Conservation (phyloP, 2,888 invertebrate genomes). For the Amphimallon solstitiale region DNA sequence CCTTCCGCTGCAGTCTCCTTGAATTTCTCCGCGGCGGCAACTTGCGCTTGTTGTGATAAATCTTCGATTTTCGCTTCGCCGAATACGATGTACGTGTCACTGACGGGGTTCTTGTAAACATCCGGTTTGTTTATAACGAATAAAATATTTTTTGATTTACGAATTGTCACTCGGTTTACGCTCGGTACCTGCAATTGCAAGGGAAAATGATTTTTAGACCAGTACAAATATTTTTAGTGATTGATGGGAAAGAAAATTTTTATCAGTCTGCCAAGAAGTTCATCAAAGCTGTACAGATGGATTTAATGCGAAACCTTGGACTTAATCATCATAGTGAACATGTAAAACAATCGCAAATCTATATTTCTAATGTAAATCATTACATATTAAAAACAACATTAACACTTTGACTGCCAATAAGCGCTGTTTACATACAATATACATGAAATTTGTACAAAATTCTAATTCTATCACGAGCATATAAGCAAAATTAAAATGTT, state of each 20-base stretch:
- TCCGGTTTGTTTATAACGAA: slow-evolving; percentile 99
- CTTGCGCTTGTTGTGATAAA: slow-evolving; percentile 92
- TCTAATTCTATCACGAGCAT: too few species aligned
- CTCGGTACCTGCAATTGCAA: slow-evolving; percentile 77
- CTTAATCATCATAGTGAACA: slow-evolving; percentile 49
- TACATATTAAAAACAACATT: too few species aligned
- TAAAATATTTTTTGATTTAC: slow-evolving; percentile 98
- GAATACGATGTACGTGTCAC: slow-evolving; percentile 99
- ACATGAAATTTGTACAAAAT: too few species aligned
- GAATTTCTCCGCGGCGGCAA: slow-evolving; percentile 98
- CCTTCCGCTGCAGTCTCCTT: slow-evolving; percentile 86
- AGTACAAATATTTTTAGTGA: too few species aligned
- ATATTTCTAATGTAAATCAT: too few species aligned
- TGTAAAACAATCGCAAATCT: too few species aligned
- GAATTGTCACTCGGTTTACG: slow-evolving; percentile 95
- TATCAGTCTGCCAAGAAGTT: slow-evolving; percentile 59
- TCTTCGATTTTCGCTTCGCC: slow-evolving; percentile 99
- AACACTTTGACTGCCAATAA: too few species aligned
- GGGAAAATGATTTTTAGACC: slow-evolving; percentile 8
- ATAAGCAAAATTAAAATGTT: too few species aligned
- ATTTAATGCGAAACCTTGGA: slow-evolving; percentile 54
- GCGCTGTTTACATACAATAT: too few species aligned
- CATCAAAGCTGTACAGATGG: slow-evolving; percentile 48
- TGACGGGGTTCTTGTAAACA: slow-evolving; percentile 97
- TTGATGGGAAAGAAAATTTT: not conserved